Evolutionary conservation across 1,140 invertebrate genomes (phyloP).

Genomic region (Achroia grisella): DNA sequence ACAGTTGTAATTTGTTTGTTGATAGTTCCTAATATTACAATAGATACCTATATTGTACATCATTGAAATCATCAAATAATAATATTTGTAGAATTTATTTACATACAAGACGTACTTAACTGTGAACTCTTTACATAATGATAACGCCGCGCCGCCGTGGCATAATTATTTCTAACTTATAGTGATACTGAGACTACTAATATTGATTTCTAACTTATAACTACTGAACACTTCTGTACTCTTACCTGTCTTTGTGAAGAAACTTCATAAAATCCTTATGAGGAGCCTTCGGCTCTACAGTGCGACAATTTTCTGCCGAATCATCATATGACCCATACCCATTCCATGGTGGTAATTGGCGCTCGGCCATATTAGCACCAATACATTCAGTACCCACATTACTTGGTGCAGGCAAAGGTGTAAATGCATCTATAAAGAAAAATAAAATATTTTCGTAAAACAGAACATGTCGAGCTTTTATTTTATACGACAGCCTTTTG

Average conservation of each 20-base stretch:
- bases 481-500: no score
- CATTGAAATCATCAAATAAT: no score
- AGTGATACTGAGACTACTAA: no score
- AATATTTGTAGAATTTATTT: no score
- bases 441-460: conserved; percentile 2
- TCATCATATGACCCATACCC: conserved; percentile 91
- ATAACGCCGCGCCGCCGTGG: no score
- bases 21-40: no score
- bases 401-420: conserved; percentile 68
- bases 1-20: no score
- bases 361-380: conserved; percentile 50
- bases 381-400: conserved; percentile 51
- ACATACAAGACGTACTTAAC: no score
- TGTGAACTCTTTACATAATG: no score
- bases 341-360: conserved; percentile 88
- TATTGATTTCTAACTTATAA: conserved; percentile 5
- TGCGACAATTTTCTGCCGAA: conserved; percentile 88
- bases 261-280: conserved; percentile 87
- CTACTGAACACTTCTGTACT: conserved; percentile 6
- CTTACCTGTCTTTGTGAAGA: conserved; percentile 82
- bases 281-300: conserved; percentile 83
- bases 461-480: no score
- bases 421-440: conserved; percentile 75
- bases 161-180: no score
- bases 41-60: no score